These are phyloP conservation scores for Chionodraco myersi DNA, from an alignment of 2,113 vertebrate species.

Conservation along the genomic window DNA sequence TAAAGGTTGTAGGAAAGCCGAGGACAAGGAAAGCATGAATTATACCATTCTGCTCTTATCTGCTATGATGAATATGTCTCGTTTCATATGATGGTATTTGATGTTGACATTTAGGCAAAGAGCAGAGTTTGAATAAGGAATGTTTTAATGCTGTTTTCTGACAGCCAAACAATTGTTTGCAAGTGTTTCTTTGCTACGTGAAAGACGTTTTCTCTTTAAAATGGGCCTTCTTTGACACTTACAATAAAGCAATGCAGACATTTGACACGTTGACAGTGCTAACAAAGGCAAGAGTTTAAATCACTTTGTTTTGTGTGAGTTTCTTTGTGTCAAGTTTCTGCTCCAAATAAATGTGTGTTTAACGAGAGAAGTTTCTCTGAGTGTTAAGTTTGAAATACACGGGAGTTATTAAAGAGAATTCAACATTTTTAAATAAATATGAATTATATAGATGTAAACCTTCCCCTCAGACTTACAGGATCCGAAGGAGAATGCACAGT, in stretches of 20 bases:
- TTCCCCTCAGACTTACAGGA: conserved; percentile 2
- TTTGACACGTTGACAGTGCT: conserved; percentile 6
- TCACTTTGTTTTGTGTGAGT: conserved; percentile 3
- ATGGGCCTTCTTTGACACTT: conserved; percentile 5
- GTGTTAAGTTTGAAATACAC: neutral
- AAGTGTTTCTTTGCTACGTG: conserved; percentile 10
- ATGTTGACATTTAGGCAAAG: conserved; percentile 66
- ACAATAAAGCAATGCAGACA: neutral
- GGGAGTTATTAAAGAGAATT: neutral
- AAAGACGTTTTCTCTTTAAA: conserved; percentile 24
- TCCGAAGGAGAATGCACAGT: neutral
- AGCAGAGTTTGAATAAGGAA: conserved; percentile 51
- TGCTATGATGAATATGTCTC: conserved; percentile 51
- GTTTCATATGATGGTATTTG: conserved; percentile 35
- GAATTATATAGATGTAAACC: neutral
- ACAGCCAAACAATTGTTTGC: conserved; percentile 29
- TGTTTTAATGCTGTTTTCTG: conserved; percentile 30
- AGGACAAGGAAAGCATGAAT: conserved; percentile 28
- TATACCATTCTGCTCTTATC: conserved; percentile 19
- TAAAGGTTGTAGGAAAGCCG: conserved; percentile 66
- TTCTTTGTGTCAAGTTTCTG: neutral
- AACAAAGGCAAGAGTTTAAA: conserved; percentile 4
- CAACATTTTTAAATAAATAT: neutral
- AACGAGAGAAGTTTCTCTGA: neutral
- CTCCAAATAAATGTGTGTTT: neutral